phyloP scores from a whole-genome alignment of 2,888 invertebrate species.

The Rotaria socialis region DNA sequence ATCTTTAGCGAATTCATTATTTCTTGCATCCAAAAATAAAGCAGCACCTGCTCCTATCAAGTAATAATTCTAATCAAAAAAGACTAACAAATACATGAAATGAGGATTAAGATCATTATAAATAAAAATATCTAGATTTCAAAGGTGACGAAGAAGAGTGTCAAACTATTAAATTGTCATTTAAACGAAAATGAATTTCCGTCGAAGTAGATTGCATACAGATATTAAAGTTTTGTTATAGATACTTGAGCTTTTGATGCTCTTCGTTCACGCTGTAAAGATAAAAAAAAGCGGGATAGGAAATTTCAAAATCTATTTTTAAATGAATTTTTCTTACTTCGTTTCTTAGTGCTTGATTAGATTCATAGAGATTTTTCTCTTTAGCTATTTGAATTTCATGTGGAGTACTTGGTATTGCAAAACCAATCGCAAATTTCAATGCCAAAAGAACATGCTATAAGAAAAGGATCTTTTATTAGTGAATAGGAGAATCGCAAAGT shows the following conservation, averaged over 20 bases:
- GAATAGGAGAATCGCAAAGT: neutral
- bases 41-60: neutral
- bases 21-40: neutral
- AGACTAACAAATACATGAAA: neutral
- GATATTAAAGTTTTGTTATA: neutral
- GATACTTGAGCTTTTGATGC: neutral
- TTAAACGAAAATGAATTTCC: no score
- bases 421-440: constrained; percentile 14
- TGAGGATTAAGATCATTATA: neutral
- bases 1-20: neutral
- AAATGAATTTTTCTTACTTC: constrained; percentile 12
- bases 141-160: neutral
- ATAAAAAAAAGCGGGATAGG: neutral
- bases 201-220: no score
- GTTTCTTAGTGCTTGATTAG: constrained; percentile 17
- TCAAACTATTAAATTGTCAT: neutral
- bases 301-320: neutral
- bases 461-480: constrained; percentile 1
- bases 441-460: constrained; percentile 44
- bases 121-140: no score
- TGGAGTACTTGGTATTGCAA: constrained; percentile 30
- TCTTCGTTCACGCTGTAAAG: neutral
- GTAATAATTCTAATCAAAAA: neutral
- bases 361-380: constrained; percentile 30
- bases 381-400: neutral